phyloP scores from a whole-genome alignment of 30 jellyfish, hydroid and myxozoan genomes.

The Aurelia sp. region DNA sequence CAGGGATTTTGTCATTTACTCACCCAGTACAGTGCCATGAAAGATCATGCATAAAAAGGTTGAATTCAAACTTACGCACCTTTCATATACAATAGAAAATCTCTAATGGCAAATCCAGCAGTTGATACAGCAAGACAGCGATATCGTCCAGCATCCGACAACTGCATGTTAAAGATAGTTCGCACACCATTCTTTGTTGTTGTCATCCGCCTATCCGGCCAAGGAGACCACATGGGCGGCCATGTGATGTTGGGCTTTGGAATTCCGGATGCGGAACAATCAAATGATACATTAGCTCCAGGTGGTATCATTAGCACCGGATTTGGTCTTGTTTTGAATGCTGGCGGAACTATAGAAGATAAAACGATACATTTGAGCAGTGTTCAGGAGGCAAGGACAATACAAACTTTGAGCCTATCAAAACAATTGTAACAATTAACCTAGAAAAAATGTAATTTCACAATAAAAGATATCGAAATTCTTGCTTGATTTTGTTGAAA shows the following conservation, averaged over 20 bases:
- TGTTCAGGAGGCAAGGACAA: too few species aligned
- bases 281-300: conserved; percentile 84
- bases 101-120: conserved; percentile 80
- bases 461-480: too few species aligned
- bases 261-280: conserved; percentile 87
- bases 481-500: too few species aligned
- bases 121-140: conserved; percentile 75
- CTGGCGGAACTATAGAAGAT: conserved; percentile 84
- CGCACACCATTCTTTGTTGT: conserved; percentile 61
- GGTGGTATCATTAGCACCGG: conserved; percentile 32
- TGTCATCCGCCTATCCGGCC: conserved; percentile 53
- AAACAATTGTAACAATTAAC: too few species aligned
- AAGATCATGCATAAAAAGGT: background rate
- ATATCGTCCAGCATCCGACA: conserved; percentile 78
- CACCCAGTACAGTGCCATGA: too few species aligned
- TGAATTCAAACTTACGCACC: conserved; percentile 8
- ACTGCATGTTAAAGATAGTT: conserved; percentile 55
- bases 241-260: conserved; percentile 97
- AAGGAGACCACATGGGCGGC: conserved; percentile 52
- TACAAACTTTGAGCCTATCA: too few species aligned
- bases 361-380: background rate
- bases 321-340: conserved; percentile 54
- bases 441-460: too few species aligned
- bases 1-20: too few species aligned
- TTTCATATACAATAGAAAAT: conserved; percentile 54